phyloP scores from a whole-genome alignment of 1,140 invertebrate genomes.

The Andrena cerasifolii region DNA sequence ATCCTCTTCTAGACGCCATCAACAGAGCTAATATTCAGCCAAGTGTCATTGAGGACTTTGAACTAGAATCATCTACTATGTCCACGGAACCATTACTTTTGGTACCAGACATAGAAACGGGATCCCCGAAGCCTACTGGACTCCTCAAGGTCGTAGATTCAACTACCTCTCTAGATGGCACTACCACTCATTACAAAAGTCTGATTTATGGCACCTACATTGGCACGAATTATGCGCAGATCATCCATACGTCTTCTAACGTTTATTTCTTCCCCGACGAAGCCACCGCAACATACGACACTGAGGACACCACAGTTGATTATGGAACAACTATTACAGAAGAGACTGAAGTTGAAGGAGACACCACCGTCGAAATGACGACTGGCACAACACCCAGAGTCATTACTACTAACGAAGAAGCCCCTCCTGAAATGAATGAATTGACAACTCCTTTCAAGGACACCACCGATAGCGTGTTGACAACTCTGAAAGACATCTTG shows the following conservation, averaged over 20 bases:
- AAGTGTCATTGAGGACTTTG: constrained; percentile 70
- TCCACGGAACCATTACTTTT: constrained; percentile 73
- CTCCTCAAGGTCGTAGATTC: constrained; percentile 84
- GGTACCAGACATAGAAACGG: constrained; percentile 78
- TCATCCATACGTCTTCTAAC: constrained; percentile 84
- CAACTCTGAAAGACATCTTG: constrained; percentile 71
- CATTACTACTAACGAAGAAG: constrained; percentile 68
- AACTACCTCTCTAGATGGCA: constrained; percentile 83
- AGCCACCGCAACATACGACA: constrained; percentile 64
- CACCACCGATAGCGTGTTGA: constrained; percentile 74
- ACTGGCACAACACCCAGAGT: constrained; percentile 76
- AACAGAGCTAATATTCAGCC: constrained; percentile 72
- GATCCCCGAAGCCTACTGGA: constrained; percentile 81
- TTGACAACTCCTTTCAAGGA: constrained; percentile 70
- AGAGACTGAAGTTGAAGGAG: constrained; percentile 54
- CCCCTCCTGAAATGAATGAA: constrained; percentile 78
- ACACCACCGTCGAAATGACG: constrained; percentile 72
- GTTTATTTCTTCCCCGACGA: constrained; percentile 83
- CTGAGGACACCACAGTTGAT: constrained; percentile 69
- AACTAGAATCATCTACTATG: constrained; percentile 58
- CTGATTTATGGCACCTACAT: constrained; percentile 84
- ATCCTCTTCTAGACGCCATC: constrained; percentile 67
- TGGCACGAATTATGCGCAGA: constrained; percentile 83
- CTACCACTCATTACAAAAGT: constrained; percentile 85
- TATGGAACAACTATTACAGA: constrained; percentile 64